phyloP scores from a whole-genome alignment of 2,888 invertebrate species.

The Dioctria rufipes region DNA sequence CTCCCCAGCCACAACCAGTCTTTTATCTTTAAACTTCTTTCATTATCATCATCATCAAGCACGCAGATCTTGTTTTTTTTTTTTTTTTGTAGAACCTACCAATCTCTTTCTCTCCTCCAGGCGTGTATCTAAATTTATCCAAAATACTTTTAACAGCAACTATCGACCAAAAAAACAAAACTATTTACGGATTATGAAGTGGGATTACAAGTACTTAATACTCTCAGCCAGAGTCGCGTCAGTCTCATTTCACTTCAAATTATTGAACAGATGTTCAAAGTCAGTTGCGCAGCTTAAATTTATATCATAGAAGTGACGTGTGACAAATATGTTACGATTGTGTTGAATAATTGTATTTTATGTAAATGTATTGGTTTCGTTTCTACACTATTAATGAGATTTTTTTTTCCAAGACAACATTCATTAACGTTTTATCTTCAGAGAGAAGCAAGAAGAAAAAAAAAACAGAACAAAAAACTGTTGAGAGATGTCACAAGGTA shows the following conservation, averaged over 20 bases:
- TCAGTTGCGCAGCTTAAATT: background rate
- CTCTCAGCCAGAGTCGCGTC: too few relatives aligned
- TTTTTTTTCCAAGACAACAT: constrained; percentile 12
- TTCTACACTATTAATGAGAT: background rate
- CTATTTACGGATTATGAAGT: constrained; percentile 40
- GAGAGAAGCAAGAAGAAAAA: background rate
- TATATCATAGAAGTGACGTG: background rate
- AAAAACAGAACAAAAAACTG: background rate
- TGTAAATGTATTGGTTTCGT: constrained; percentile 14
- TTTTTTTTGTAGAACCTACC: background rate
- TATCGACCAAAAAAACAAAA: constrained; percentile 17
- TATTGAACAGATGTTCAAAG: constrained; percentile 29
- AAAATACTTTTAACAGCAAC: constrained; percentile 12
- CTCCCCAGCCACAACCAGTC: background rate
- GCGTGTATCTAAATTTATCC: constrained; percentile 27
- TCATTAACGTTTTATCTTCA: constrained; percentile 24
- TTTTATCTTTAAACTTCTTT: constrained; percentile 11
- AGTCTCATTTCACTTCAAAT: background rate
- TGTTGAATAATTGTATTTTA: constrained; percentile 25
- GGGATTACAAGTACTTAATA: constrained; percentile 30
- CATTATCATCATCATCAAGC: background rate
- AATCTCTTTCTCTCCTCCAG: background rate
- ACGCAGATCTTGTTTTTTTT: background rate
- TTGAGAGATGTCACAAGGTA: constrained; percentile 28
- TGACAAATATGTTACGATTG: constrained; percentile 1